Evolutionary conservation across 2,888 invertebrate species (phyloP).

Genomic region (Gordius sp.): DNA sequence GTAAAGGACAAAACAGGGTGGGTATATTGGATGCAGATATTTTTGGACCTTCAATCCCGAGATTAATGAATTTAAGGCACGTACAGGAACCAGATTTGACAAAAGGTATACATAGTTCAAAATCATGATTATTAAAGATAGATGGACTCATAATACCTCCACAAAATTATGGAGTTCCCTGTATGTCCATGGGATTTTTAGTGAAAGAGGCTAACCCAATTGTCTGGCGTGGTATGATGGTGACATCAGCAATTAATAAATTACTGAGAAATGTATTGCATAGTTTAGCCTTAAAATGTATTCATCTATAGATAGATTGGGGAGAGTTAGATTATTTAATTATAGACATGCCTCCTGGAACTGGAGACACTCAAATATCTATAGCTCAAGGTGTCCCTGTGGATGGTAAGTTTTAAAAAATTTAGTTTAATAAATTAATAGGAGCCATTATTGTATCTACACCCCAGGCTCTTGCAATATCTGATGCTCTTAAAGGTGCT

Average conservation of each 20-base stretch:
- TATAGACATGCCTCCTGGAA: conserved; percentile 81
- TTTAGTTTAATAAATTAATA: no score
- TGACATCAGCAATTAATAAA: conserved; percentile 70
- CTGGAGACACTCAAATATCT: conserved; percentile 75
- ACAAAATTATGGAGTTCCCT: conserved; percentile 6
- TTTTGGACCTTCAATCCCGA: conserved; percentile 69
- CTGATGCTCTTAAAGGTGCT: conserved; percentile 57
- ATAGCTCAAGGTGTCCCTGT: conserved; percentile 62
- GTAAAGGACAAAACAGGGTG: conserved; percentile 33
- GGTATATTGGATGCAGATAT: conserved; percentile 76
- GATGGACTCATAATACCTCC: not conserved
- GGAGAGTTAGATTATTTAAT: conserved; percentile 56
- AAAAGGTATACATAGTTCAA: no score
- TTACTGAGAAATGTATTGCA: conserved; percentile 53
- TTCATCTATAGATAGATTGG: no score
- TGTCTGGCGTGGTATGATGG: conserved; percentile 81
- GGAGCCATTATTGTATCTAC: conserved; percentile 69
- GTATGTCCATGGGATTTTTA: conserved; percentile 78
- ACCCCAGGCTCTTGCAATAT: conserved; percentile 58
- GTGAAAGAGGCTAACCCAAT: conserved; percentile 56
- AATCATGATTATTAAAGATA: no score
- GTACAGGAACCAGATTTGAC: not conserved
- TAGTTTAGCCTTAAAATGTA: no score
- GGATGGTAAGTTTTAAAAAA: conserved; percentile 28
- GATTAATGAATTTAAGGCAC: conserved; percentile 47